A percentile compares a stretch with the other conserved stretches of the same genome.
These are phyloP conservation scores for Cancer borealis DNA, from an alignment of 2,888 invertebrate genomes.

Conservation along the genomic window DNA sequence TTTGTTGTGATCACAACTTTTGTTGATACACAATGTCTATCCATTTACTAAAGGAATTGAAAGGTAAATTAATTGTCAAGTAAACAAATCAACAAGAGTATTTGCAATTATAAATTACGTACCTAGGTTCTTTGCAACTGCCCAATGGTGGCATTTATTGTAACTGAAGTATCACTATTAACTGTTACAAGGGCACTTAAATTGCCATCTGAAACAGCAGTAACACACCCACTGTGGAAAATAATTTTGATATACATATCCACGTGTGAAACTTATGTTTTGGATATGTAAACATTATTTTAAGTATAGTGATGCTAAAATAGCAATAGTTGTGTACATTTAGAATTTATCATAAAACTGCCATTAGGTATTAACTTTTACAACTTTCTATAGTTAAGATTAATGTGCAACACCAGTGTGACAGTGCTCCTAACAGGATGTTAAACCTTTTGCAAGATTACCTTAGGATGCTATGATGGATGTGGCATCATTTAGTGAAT, in stretches of 20 bases:
- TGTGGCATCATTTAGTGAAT: constrained; percentile 48
- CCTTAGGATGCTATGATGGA: constrained; percentile 55
- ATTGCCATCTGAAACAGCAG: background rate
- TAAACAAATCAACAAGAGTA: no score
- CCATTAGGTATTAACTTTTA: constrained; percentile 71
- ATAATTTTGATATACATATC: background rate
- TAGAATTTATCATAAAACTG: constrained; percentile 69
- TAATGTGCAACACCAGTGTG: constrained; percentile 58
- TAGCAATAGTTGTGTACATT: constrained; percentile 69
- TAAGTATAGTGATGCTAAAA: constrained; percentile 52
- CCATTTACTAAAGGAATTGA: no score
- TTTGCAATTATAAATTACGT: no score
- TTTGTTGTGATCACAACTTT: no score
- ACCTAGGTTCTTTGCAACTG: no score
- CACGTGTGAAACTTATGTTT: constrained; percentile 24
- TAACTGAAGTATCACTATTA: no score
- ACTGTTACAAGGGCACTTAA: background rate
- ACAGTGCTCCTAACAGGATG: constrained; percentile 29
- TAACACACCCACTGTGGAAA: background rate
- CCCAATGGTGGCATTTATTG: no score
- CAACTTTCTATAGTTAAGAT: constrained; percentile 62
- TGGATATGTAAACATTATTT: constrained; percentile 49
- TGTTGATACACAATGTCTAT: no score
- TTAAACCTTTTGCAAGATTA: constrained; percentile 52
- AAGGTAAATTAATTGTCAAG: no score